Base-by-base conservation (phyloP, 1,140 invertebrate species). In the Pararge aegeria region DNA sequence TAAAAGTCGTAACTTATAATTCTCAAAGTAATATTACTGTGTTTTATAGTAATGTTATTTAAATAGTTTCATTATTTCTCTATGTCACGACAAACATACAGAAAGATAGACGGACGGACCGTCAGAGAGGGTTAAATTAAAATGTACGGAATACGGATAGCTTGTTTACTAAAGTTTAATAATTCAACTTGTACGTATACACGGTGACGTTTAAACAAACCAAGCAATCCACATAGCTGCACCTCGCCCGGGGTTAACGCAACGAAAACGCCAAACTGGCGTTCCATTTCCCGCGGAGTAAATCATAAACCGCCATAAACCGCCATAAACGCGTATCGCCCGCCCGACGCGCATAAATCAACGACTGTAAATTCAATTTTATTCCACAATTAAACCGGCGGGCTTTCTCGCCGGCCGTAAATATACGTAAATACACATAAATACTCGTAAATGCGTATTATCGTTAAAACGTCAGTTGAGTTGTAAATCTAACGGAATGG, bases 331-430 rank as follows among this genome's bases (percentile, higher is more conserved):
- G 61, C 67, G 67, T 70, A 78, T 74, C 78, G 71, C 54, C 46
- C 34, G 61, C 34, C 56, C 64, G 52, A 51, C 63, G 54, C 12
- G 9, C 61, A 59, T 86, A 83, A 83, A 81, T 86, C 83, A 79
- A 70, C 58, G 72, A 73, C 68, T 73, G 79, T 90, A 89, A 90
- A 90, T 90, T 89, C 78, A 78, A 84, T 87, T 90, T 90, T 88
- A 90, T 90, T 85, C 78, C 82, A 84, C 88, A 89, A 90, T 89
- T 87, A 89, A 90, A 86, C 80, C 75, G 76, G 70, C 79, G 72
- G 68, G 79, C 84, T 87, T 89, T 87, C 84, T 75, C 77, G 81
- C 64, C 80, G 71, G 66, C 73, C 80, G 69, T 83, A 83, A 83
- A 87, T 81, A 81, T 70, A 66, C 72, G 73, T 83, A 83, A 87